Conservation (phyloP, 2,797 vertebrate genomes). For the Danio aesculapii region DNA sequence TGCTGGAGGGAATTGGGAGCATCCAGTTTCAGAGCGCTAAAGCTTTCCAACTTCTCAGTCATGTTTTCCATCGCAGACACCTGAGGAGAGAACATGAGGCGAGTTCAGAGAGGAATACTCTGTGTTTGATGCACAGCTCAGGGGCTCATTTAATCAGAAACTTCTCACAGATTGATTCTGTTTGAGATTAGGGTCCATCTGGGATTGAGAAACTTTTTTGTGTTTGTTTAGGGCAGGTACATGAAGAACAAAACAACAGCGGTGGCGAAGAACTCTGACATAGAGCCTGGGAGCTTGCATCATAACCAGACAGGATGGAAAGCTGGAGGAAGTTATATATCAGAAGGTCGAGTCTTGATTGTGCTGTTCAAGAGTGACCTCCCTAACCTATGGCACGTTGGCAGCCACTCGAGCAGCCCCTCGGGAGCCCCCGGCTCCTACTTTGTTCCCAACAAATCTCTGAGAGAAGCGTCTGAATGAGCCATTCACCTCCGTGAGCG, state of each 20-base stretch:
- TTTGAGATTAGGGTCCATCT: constrained; percentile 22
- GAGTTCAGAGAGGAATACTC: constrained; percentile 31
- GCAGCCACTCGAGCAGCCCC: constrained; percentile 72
- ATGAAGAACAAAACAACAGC: constrained; percentile 44
- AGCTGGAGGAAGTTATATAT: constrained; percentile 85
- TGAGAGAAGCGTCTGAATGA: constrained; percentile 68
- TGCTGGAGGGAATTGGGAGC: constrained; percentile 88
- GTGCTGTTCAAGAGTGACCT: constrained; percentile 81
- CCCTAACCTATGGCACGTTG: constrained; percentile 87
- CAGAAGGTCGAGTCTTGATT: constrained; percentile 82
- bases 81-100: constrained; percentile 67
- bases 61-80: constrained; percentile 99
- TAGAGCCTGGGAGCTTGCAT: constrained; percentile 53
- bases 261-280: constrained; percentile 23
- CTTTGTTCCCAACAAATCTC: constrained; percentile 71
- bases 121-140: constrained; percentile 39
- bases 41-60: constrained; percentile 97
- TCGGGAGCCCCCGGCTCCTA: constrained; percentile 60
- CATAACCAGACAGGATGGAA: constrained; percentile 71
- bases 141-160: constrained; percentile 15
- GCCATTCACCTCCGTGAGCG: constrained; percentile 71
- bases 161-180: constrained; percentile 20
- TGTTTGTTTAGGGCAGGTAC: constrained; percentile 30
- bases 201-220: constrained; percentile 5
- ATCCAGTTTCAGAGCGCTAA: constrained; percentile 92